Evolutionary conservation across 2,888 invertebrate species (phyloP).

Genomic region (Trissolcus japonicus): DNA sequence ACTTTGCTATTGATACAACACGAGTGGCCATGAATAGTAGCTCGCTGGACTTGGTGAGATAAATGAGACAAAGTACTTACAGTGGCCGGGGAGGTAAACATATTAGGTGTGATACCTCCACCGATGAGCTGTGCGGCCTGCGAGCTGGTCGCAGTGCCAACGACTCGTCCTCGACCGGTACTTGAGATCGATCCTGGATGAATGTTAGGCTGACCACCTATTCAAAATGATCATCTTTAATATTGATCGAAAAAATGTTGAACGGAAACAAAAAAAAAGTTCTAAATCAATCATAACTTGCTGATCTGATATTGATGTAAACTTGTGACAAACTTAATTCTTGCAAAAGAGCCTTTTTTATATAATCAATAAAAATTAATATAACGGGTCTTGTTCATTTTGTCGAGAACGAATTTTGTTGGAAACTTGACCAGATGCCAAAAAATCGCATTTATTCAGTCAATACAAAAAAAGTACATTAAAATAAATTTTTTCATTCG

Average conservation of each 20-base stretch:
- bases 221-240: constrained; percentile 40
- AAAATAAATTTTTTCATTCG: background rate
- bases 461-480: constrained; percentile 11
- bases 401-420: no score
- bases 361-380: background rate
- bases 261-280: background rate
- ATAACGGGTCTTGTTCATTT: no score
- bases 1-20: constrained; percentile 15
- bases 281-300: background rate
- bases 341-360: background rate
- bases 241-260: background rate
- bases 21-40: constrained; percentile 50
- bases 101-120: constrained; percentile 83
- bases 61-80: constrained; percentile 67
- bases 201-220: constrained; percentile 79
- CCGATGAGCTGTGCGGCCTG: constrained; percentile 82
- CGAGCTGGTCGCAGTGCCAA: constrained; percentile 80
- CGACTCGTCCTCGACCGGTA: constrained; percentile 80
- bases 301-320: background rate
- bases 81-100: constrained; percentile 78
- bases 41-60: constrained; percentile 59
- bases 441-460: constrained; percentile 2
- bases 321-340: background rate
- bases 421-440: no score
- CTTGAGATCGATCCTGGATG: constrained; percentile 82